Conservation (phyloP, 2,113 vertebrate species). For the Lycocorax pyrrhopterus region DNA sequence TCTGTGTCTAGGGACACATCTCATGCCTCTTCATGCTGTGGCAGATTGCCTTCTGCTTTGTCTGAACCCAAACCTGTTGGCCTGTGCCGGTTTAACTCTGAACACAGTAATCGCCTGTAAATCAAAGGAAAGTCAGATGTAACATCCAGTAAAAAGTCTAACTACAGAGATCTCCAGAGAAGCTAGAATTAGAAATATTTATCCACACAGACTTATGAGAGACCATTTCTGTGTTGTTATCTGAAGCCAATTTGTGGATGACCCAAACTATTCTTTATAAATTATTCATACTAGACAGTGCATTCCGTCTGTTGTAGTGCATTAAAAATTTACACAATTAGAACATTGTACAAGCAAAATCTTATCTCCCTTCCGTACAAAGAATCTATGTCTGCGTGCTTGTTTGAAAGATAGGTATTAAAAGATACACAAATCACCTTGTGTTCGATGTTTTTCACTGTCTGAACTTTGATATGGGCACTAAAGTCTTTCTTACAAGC, state of each 20-base stretch:
- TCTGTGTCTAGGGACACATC: background rate
- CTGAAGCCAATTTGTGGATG: background rate
- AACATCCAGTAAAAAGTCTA: background rate
- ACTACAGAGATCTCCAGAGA: background rate
- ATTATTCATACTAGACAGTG: background rate
- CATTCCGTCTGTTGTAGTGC: background rate
- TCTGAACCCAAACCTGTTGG: background rate
- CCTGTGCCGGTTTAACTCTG: background rate
- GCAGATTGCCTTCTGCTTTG: background rate
- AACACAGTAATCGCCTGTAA: background rate
- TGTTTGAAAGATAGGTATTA: background rate
- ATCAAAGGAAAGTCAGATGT: background rate
- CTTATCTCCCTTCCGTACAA: background rate
- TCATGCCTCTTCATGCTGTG: background rate
- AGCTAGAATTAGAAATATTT: background rate
- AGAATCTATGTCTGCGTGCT: background rate
- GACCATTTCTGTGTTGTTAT: background rate
- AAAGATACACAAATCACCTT: background rate
- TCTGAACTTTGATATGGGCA: background rate
- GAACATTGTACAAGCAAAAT: background rate
- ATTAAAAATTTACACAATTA: conserved; percentile 26
- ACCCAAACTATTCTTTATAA: background rate
- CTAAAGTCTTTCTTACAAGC: background rate
- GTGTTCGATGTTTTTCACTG: background rate
- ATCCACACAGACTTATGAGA: background rate